Base-by-base conservation (phyloP, 2,113 vertebrate species). In the Entomyzon cyanotis region DNA sequence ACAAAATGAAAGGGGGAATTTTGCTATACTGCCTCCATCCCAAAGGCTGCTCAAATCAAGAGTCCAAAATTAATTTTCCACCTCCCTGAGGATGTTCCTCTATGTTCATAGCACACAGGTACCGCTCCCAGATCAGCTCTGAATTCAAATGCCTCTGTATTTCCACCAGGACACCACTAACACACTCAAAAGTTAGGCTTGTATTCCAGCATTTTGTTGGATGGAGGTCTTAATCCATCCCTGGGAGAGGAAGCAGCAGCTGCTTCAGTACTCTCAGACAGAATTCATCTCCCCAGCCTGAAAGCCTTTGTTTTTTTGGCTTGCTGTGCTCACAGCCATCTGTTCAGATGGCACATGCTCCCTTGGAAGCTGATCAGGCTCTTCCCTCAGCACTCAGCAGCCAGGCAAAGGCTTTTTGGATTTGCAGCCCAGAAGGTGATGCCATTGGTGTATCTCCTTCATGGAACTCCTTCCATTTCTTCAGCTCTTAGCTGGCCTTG, bases 291-390 rank as follows among this genome's bases (percentile, higher is more conserved):
- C 87, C 91, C 70, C 77, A 52, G 76, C 87, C 52, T 2, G 7
- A 90, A 76, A 89, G 79, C 24, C 76, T 52, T 58, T 70, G 65
- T 76, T 95, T 93, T 93, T 67, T 77, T 92, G 83, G 87, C 94
- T 92, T 58, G 52, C 85, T 94, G 83, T 15, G 3, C 70, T 93
- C 85, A 21, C 74, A 83, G 55, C 92, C 96, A 96, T 96, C 96
- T 97, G 94, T 62, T 95, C 87, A 65, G 53, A 87, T 87, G 80
- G 67, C 89, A 92, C 0, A 1, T 79, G 79, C 47, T 96, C 63
- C 73, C 49, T 53, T 20, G n/a, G 47, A 83, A 89, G 69, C 56
- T 33, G 25, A 23, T 47, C 41, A 28, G 80, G 44, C 79, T 65
- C 65, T 76, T 96, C 53, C 85, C 52, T 53, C 13, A 22, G 15